A percentile compares a stretch with the other conserved stretches of the same genome.
phyloP scores from a whole-genome alignment of 1,140 invertebrate species.

The Brachionus paranguensis region DNA sequence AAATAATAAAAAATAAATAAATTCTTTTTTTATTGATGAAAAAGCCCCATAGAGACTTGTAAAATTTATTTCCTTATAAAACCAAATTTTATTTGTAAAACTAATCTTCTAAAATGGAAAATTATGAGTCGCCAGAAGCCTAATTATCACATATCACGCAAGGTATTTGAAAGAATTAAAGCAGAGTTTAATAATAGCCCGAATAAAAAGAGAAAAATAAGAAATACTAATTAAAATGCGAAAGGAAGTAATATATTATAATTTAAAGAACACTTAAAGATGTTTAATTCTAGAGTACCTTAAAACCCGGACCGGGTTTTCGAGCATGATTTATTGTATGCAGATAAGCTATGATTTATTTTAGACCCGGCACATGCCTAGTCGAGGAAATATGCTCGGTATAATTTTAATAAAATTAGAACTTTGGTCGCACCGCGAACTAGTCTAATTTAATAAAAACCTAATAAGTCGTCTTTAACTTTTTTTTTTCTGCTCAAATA shows the following conservation, averaged over 20 bases:
- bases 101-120: neutral
- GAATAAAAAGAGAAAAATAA: neutral
- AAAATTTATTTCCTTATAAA: neutral
- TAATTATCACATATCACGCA: neutral
- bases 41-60: neutral
- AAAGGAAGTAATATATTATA: constrained; percentile 22
- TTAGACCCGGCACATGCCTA: neutral
- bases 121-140: neutral
- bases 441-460: constrained; percentile 2
- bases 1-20: neutral
- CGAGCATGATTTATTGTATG: neutral
- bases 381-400: neutral
- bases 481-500: neutral
- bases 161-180: neutral
- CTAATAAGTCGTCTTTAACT: neutral
- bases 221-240: constrained; percentile 8
- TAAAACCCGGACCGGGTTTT: neutral
- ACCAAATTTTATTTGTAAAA: neutral
- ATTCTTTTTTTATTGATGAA: neutral
- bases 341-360: neutral
- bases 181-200: neutral
- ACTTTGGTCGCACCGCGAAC: neutral
- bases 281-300: neutral
- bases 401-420: neutral
- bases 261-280: neutral